Evolutionary conservation across 2,888 invertebrate genomes (phyloP).

Genomic region (Lasioglossum morio): DNA sequence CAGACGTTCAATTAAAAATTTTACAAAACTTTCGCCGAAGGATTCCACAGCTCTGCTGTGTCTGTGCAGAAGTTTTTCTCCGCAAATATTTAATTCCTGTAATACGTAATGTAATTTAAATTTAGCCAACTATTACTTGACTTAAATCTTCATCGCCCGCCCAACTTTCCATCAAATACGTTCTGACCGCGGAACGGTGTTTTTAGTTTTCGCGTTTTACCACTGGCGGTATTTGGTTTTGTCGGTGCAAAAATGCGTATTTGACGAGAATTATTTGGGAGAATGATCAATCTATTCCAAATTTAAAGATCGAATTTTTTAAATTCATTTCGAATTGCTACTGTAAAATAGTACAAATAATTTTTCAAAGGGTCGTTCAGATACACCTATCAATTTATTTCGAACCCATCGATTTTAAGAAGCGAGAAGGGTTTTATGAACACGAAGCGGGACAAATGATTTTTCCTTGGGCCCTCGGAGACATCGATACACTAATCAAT

Average conservation of each 20-base stretch:
- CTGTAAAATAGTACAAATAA: too few species aligned
- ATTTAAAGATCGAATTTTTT: background rate
- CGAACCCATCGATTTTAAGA: too few species aligned
- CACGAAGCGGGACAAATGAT: background rate
- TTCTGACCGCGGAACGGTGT: too few species aligned
- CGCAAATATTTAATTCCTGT: background rate
- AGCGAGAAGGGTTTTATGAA: background rate
- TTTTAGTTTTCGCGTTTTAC: too few species aligned
- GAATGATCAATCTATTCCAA: too few species aligned
- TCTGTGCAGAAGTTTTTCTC: background rate
- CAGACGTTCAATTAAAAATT: background rate
- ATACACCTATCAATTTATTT: too few species aligned
- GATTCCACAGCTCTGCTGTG: background rate
- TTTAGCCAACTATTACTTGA: background rate
- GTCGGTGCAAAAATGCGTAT: too few species aligned
- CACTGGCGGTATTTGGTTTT: too few species aligned
- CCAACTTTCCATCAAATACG: background rate
- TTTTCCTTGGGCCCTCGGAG: background rate
- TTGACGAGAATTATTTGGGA: too few species aligned
- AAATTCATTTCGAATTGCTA: too few species aligned
- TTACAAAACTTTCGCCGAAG: background rate
- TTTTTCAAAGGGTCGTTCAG: too few species aligned
- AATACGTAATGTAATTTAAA: background rate
- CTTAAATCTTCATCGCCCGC: background rate
- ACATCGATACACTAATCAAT: background rate